These are phyloP conservation scores for Sinella curviseta DNA, from an alignment of 1,140 invertebrate genomes.

Conservation along the genomic window DNA sequence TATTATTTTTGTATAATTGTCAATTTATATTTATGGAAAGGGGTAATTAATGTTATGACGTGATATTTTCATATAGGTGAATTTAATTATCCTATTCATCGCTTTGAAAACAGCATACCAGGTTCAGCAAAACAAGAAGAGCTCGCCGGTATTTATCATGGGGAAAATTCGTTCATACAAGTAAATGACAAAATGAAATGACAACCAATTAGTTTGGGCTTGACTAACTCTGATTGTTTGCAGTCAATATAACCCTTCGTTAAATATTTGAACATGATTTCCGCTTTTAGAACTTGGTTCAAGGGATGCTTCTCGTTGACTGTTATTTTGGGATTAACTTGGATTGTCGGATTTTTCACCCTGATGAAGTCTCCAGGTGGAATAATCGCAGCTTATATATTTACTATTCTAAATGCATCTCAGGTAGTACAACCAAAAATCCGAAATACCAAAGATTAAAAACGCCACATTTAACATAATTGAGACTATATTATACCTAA, in stretches of 20 bases:
- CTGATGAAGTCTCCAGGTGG: slow-evolving; percentile 12
- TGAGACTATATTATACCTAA: background rate
- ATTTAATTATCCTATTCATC: slow-evolving; percentile 43
- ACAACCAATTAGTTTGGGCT: background rate
- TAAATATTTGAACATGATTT: background rate
- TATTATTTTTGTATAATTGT: slow-evolving; percentile 18
- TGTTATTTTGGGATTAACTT: slow-evolving; percentile 42
- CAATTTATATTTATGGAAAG: background rate
- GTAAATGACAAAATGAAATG: slow-evolving; percentile 24
- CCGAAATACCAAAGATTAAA: background rate
- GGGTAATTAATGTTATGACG: background rate
- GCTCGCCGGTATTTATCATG: background rate
- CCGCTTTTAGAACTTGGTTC: slow-evolving; percentile 39
- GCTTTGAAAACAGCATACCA: slow-evolving; percentile 46
- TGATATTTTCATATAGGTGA: slow-evolving; percentile 33
- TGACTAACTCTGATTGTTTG: no score
- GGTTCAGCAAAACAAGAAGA: slow-evolving; percentile 21
- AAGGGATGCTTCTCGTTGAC: slow-evolving; percentile 45
- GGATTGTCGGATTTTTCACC: slow-evolving; percentile 43
- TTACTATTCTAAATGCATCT: slow-evolving; percentile 46
- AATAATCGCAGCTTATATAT: slow-evolving; percentile 38
- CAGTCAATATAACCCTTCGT: background rate
- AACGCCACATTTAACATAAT: background rate
- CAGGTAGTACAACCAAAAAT: slow-evolving; percentile 27
- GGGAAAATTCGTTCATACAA: slow-evolving; percentile 31